Base-by-base conservation (phyloP, 2,888 invertebrate species). In the Hirtodrosophila alboralis region DNA sequence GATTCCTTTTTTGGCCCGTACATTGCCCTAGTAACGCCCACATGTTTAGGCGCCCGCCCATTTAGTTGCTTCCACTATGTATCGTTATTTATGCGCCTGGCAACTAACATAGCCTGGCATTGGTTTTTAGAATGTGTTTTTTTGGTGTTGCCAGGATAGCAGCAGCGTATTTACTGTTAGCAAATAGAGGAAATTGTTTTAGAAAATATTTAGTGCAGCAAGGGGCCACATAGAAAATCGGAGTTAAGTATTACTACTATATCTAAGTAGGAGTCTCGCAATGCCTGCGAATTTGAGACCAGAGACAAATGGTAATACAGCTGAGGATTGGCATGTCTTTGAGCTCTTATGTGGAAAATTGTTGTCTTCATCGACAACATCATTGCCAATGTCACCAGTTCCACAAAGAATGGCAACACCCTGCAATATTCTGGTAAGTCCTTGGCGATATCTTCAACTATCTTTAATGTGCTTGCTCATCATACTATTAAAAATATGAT, bases 311-410 rank as follows among this genome's bases (percentile, higher is more conserved):
- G 90, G 90, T 37, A 92, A 93, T 84, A 91, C 92, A 21, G 91
- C 92, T 68, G 95, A 95, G 87, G 95, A 95, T 89, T 95, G 95
- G 94, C 93, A 93, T 87, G 92, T 95, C 66, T 95, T 93, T 88
- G 94, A 95, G 90, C 92, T 93, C 4, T 90, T 95, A 62, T 93
- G 93, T 74, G 84, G 44, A 47, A 52, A 65, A 44, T 31, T 47
- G n/a, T 31, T 31, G 5, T n/a, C n/a, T n/a, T n/a, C n/a, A n/a
- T n/a, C n/a, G n/a, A n/a, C n/a, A n/a, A n/a, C n/a, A n/a, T 34
- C 75, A 68, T 61, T 64, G 75, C 59, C 66, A 70, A 65, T 70
- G 58, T 75, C 77, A 43, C 36, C 63, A 6, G 12, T 38, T 18
- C 12, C 41, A 33, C 18, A 12, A 18, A 36, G 45, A 27, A 30